Evolutionary conservation across 2,888 invertebrate genomes (phyloP), one percentile per base, ranked within the genome.

Genomic region (Apodemia hepburni): DNA sequence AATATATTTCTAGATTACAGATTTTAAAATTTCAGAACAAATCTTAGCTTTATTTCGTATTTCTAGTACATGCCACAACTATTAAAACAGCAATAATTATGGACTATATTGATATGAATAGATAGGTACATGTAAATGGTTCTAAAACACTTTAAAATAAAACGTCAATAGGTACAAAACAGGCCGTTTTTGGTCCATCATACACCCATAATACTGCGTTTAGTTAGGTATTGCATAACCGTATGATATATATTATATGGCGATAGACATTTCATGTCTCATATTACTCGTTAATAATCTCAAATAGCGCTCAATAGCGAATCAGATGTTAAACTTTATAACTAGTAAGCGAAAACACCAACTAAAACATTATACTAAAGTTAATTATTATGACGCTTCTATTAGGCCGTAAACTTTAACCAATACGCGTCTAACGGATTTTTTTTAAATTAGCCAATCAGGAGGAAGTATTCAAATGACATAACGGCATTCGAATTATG

Each of bases 241-340:
- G 27, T 54, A 54, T 11, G 27, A 27, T 22, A 27, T 62, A 63
- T 59, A 61, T 47, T 66, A 66, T 63, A 69, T 67, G 66, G 69
- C 73, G 71, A 69, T 66, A 66, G 88, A 90, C 90, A 88, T 90
- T 85, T 82, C 64, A 90, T 90, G 89, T 80, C 90, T 73, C 82
- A 82, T 79, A 76, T 78, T 73, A 78, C 72, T 69, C 72, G 76
- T 82, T 85, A 86, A 84, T 87, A 88, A 88, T 88, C 89, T 89
- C 89, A 82, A 76, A 27, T 18, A 29, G 27, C 22, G 33, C 7
- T 58, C 57, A 58, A 57, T n/a, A 57, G 57, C 57, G 57, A 29
- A 29, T 57, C 15, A 3, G 57, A 57, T 57, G 57, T 57, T 57
- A 57, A 29, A 57, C 69, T 66, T 65, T 65, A 47, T 27, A 51